Evolutionary conservation across 2,888 invertebrate genomes (phyloP).

Genomic region (Lasioglossum villosulum): DNA sequence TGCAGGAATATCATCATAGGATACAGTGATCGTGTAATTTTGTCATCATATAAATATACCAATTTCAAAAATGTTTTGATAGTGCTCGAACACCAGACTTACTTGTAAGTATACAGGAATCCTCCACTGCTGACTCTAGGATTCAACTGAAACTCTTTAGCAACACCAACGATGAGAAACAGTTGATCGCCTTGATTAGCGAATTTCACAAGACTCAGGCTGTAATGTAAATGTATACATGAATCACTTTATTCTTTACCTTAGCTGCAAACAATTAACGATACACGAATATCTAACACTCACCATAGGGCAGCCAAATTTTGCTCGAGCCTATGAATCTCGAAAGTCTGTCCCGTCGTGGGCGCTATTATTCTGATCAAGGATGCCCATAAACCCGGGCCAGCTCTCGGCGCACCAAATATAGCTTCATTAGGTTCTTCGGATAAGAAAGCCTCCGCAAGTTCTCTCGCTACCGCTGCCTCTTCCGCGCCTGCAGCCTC

Average conservation of each 20-base stretch:
- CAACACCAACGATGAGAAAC: conserved; percentile 92
- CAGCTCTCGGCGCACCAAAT: conserved; percentile 98
- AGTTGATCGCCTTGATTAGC: conserved; percentile 87
- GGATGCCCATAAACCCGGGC: conserved; percentile 98
- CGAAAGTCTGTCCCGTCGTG: conserved; percentile 91
- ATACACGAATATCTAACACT: conserved; percentile 25
- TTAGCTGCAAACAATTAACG: background rate
- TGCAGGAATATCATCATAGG: conserved; percentile 83
- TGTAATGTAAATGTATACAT: conserved; percentile 71
- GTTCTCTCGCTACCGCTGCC: conserved; percentile 97
- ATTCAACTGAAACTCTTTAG: conserved; percentile 95
- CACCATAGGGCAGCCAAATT: conserved; percentile 97
- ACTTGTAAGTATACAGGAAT: conserved; percentile 94
- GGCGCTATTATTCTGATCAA: conserved; percentile 95
- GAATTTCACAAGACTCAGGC: conserved; percentile 93
- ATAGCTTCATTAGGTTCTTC: conserved; percentile 97
- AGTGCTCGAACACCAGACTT: conserved; percentile 49
- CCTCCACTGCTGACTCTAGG: conserved; percentile 94
- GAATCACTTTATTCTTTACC: background rate
- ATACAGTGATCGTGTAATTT: conserved; percentile 76
- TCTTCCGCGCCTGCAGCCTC: conserved; percentile 99
- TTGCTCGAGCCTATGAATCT: conserved; percentile 93
- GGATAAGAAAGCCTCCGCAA: conserved; percentile 98
- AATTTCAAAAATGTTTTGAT: background rate
- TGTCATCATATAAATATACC: conserved; percentile 77